Conservation (phyloP, 2,113 vertebrate species). For the Brachyistius frenatus region DNA sequence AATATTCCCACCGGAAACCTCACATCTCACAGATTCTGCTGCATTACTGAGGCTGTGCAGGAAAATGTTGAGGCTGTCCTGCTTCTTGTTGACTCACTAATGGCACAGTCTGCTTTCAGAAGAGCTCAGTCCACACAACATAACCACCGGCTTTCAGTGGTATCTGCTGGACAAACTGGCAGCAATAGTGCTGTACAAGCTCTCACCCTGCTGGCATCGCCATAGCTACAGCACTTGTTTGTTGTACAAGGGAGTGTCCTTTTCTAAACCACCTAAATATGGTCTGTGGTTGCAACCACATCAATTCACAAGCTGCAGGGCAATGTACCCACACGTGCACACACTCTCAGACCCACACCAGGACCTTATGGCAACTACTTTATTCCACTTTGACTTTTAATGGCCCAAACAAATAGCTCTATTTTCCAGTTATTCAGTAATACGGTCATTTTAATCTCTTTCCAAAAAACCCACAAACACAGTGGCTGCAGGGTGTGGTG, state of each 20-base stretch:
- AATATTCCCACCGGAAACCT: slow-evolving; percentile 28
- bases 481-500: slow-evolving; percentile 65
- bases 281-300: slow-evolving; percentile 70
- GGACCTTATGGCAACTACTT: slow-evolving; percentile 36
- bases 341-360: slow-evolving; percentile 40
- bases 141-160: slow-evolving; percentile 39
- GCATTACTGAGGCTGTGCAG: slow-evolving; percentile 9
- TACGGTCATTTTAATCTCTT: slow-evolving; percentile 41
- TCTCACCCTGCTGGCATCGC: slow-evolving; percentile 56
- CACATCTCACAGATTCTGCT: slow-evolving; percentile 6
- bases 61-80: slow-evolving; percentile 2
- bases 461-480: slow-evolving; percentile 45
- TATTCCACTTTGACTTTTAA: slow-evolving; percentile 61
- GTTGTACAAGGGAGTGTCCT: slow-evolving; percentile 77
- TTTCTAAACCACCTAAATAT: slow-evolving; percentile 67
- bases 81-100: slow-evolving; percentile 19
- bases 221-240: slow-evolving; percentile 76
- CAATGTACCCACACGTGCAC: slow-evolving; percentile 51
- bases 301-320: slow-evolving; percentile 58
- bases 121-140: slow-evolving; percentile 37
- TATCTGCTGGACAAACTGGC: slow-evolving; percentile 34
- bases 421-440: slow-evolving; percentile 55
- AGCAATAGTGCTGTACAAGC: slow-evolving; percentile 18
- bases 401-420: slow-evolving; percentile 30
- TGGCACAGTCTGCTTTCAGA: slow-evolving; percentile 32